phyloP scores from a whole-genome alignment of 1,140 invertebrate species.

The Temnothorax nylanderi region DNA sequence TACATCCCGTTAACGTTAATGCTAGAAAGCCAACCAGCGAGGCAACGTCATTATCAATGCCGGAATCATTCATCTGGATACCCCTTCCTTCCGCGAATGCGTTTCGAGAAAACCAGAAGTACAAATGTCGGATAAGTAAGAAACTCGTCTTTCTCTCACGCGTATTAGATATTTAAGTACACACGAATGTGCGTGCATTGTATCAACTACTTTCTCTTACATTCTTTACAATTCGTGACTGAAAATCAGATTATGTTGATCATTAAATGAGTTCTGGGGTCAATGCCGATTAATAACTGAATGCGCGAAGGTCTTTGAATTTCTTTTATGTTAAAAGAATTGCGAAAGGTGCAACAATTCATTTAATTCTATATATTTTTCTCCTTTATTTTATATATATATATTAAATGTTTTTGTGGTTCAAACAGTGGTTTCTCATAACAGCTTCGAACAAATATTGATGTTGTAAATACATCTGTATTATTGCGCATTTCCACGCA shows the following conservation, averaged over 20 bases:
- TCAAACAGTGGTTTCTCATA: not conserved
- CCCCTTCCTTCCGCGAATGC: not conserved
- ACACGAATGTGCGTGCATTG: not conserved
- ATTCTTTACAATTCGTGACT: not conserved
- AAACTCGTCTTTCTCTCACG: slow-evolving; percentile 1
- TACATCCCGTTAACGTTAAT: slow-evolving; percentile 6
- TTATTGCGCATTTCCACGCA: not conserved
- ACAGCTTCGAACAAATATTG: not conserved
- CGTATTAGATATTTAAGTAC: not conserved
- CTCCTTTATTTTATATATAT: too few species aligned
- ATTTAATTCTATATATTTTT: not conserved
- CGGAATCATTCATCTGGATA: slow-evolving; percentile 1
- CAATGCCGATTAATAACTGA: not conserved
- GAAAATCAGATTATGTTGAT: not conserved
- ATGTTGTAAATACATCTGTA: slow-evolving; percentile 5
- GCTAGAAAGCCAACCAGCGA: not conserved
- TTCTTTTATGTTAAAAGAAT: not conserved
- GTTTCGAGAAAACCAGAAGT: not conserved
- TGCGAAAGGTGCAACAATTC: not conserved
- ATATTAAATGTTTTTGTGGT: not conserved
- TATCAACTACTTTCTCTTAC: not conserved
- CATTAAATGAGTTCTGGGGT: not conserved
- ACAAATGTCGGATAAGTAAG: not conserved
- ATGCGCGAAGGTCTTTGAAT: not conserved
- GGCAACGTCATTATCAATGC: not conserved